Base-by-base conservation (phyloP, 2,888 invertebrate genomes). In the Sycophila texana region DNA sequence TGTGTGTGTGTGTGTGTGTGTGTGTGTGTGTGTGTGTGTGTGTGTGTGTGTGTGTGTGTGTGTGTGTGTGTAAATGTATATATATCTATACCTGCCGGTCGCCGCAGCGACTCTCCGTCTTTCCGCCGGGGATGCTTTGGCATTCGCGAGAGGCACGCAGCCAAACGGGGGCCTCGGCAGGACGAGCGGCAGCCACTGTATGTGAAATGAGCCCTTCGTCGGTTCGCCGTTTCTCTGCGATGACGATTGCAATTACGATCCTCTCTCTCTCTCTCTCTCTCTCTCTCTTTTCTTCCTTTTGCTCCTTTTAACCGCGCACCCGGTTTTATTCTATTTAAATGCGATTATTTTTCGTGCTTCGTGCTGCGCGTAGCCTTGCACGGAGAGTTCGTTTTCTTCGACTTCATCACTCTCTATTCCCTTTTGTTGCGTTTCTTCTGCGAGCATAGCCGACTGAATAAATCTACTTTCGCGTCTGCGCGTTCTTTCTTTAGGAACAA, bases 201-300 rank as follows among this genome's bases (percentile, higher is more conserved):
- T 79, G 47, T 65, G 22, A 30, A 72, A 77, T 72, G 72, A 77
- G 60, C 30, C 30, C 13, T 22, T 51, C 26, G 14, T 20, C 4
- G 13, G 60, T 16, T 51, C 51, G 30, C 26, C 14, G 60, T 67
- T n/a, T 4, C 20, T 22, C n/a, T 20, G 53, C 49, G 57, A 74
- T 74, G 79, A 74, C 70, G 74, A 79, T 51, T 79, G 70, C 70
- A 79, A 79, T 79, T 79, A 79, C 70, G 26, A 55, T 55, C 53
- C 18, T 47, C 66, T 63, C 16, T 58, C 58, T 57, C n/a, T 30
- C 20, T 39, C 14, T 73, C 57, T 58, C 13, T 22, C 12, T 14
- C 26, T 16, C 14, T 53, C 13, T 12, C 26, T n/a, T 47, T 39
- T 39, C 39, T 39, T 39, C 39, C 39, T 39, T 39, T 39, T 39